Conservation (phyloP, 2,888 invertebrate species). For the Aphodius granarius region DNA sequence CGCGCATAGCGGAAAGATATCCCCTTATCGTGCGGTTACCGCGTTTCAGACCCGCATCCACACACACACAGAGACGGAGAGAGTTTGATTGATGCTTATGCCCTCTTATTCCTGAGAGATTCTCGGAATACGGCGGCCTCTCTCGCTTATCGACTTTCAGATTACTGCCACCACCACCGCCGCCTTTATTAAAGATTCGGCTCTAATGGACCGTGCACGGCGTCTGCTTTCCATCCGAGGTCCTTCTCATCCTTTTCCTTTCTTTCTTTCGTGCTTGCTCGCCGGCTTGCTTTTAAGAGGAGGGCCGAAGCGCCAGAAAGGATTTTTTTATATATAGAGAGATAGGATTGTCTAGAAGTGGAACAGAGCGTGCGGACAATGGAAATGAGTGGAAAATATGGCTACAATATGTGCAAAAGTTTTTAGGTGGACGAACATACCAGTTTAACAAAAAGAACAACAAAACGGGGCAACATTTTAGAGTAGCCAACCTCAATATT, state of each 20-base stretch:
- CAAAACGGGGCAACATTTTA: too few relatives aligned
- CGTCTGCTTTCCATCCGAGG: constrained; percentile 15
- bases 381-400: background rate
- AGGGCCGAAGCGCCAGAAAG: background rate
- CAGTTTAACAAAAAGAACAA: background rate
- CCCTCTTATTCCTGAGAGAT: constrained; percentile 28
- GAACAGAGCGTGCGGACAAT: background rate
- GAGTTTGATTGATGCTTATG: constrained; percentile 31
- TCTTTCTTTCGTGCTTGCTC: background rate
- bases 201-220: constrained; percentile 25
- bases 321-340: background rate
- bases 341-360: background rate
- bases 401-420: background rate
- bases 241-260: background rate
- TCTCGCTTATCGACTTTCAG: constrained; percentile 20
- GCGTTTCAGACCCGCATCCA: background rate
- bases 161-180: constrained; percentile 13
- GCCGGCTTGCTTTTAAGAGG: background rate
- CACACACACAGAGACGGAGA: background rate
- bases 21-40: background rate
- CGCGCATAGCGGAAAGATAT: background rate
- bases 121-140: constrained; percentile 23
- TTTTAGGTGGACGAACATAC: background rate
- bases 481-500: too few relatives aligned
- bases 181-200: constrained; percentile 21